These are phyloP conservation scores for Caracal caracal DNA, from an alignment of 2,113 vertebrate species.

Conservation along the genomic window DNA sequence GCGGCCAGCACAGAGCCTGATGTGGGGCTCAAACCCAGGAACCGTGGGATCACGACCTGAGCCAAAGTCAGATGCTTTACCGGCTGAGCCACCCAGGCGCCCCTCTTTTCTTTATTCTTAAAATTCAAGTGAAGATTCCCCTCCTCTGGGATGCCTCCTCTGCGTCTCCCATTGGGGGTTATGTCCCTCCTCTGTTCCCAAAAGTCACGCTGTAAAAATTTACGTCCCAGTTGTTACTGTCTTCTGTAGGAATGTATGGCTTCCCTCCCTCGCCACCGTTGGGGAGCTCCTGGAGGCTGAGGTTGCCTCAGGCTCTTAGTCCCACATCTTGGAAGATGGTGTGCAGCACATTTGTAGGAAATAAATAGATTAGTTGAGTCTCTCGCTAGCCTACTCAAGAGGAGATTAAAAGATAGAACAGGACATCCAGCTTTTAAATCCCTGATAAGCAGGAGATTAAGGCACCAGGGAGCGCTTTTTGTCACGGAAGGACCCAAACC, in stretches of 20 bases:
- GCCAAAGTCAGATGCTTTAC: too few relatives aligned
- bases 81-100: too few relatives aligned
- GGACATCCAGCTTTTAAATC: neutral
- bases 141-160: neutral
- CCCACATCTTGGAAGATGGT: neutral
- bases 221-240: too few relatives aligned
- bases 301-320: neutral
- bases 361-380: neutral
- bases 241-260: neutral
- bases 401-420: neutral
- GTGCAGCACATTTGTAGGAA: neutral
- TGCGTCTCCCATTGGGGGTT: neutral
- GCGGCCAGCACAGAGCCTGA: too few relatives aligned
- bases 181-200: neutral
- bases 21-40: too few relatives aligned
- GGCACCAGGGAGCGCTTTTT: neutral
- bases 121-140: neutral
- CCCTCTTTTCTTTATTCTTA: neutral
- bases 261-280: neutral
- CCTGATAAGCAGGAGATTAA: neutral
- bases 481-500: neutral
- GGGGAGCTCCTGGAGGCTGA: neutral
- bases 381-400: neutral
- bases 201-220: rapidly evolving
- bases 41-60: too few relatives aligned